phyloP scores from a whole-genome alignment of 2,797 vertebrate species.

The Tauraco hartlaubi region DNA sequence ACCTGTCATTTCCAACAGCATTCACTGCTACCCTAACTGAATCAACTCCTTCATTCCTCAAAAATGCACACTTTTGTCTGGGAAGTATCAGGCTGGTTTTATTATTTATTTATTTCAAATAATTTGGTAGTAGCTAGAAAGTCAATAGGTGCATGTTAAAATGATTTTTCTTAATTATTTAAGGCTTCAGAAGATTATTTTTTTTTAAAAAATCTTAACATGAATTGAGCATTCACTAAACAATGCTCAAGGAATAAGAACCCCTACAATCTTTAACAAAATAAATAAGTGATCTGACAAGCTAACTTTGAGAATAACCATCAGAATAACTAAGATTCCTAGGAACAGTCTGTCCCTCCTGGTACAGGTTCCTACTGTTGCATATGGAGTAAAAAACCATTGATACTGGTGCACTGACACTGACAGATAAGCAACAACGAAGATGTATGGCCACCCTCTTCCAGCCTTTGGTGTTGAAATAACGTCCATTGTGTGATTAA shows the following conservation, averaged over 20 bases:
- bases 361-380: background rate
- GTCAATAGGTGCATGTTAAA: conserved; percentile 46
- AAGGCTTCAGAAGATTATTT: background rate
- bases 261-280: background rate
- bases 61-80: background rate
- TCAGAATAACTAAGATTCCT: background rate
- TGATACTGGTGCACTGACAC: background rate
- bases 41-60: background rate
- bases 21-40: background rate
- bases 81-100: conserved; percentile 14
- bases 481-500: background rate
- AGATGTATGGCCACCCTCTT: background rate
- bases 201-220: background rate
- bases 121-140: conserved; percentile 23
- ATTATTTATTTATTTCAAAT: conserved; percentile 70
- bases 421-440: background rate
- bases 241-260: background rate
- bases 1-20: conserved; percentile 40
- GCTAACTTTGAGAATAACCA: background rate
- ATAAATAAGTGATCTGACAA: background rate
- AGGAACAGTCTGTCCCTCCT: background rate
- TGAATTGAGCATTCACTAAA: background rate
- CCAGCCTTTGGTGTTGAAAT: background rate
- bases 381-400: background rate
- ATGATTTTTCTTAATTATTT: conserved; percentile 58